These are phyloP conservation scores for Meta bourneti DNA, from an alignment of 2,888 invertebrate species.

Conservation along the genomic window DNA sequence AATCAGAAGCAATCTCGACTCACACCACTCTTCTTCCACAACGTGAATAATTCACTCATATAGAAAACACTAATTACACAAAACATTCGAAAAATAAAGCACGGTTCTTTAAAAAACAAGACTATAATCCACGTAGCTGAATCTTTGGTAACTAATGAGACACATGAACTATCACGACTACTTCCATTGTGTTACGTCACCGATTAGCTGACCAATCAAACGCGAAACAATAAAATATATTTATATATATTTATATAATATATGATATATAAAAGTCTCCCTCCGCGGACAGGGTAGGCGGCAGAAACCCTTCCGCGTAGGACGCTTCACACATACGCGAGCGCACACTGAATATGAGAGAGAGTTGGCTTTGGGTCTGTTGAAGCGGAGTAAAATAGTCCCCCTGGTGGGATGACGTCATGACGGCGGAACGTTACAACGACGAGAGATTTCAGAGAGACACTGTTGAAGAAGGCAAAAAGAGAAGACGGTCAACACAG, in stretches of 20 bases:
- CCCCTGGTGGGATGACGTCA: constrained; percentile 71
- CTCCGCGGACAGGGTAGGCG: constrained; percentile 21
- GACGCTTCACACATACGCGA: constrained; percentile 53
- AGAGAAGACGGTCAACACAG: constrained; percentile 67
- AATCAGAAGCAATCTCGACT: neutral
- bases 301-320: constrained; percentile 36
- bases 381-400: constrained; percentile 60
- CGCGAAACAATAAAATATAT: constrained; percentile 53
- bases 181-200: neutral
- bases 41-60: neutral
- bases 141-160: neutral
- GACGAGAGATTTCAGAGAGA: constrained; percentile 65
- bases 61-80: neutral
- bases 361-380: constrained; percentile 66
- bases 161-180: neutral
- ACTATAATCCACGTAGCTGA: neutral
- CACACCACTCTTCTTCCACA: neutral
- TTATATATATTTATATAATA: constrained; percentile 27
- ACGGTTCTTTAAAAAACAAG: neutral
- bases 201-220: constrained; percentile 66
- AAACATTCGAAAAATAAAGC: neutral
- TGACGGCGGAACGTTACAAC: constrained; percentile 58
- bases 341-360: constrained; percentile 52
- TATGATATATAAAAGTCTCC: constrained; percentile 24
- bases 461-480: constrained; percentile 73